These are phyloP conservation scores for Drosophila pectinifera DNA, from an alignment of 1,140 invertebrate genomes.

Conservation along the genomic window DNA sequence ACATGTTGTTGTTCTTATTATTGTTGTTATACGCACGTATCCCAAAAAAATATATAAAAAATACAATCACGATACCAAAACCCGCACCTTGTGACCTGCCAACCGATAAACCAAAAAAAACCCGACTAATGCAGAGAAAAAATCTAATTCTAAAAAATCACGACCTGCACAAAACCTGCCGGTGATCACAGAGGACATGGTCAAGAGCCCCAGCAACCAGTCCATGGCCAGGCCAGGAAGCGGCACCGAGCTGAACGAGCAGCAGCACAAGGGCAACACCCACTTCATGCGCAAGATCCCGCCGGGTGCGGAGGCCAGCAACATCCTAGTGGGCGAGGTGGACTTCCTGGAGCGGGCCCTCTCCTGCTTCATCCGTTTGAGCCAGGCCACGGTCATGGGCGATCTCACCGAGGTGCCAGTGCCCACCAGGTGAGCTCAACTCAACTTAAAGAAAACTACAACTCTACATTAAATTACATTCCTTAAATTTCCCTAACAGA, in stretches of 20 bases:
- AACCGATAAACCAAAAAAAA: slow-evolving; percentile 36
- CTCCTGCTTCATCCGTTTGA: slow-evolving; percentile 96
- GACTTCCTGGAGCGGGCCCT: slow-evolving; percentile 97
- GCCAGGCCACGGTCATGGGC: slow-evolving; percentile 94
- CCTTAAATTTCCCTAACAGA: slow-evolving; percentile 77
- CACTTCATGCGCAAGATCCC: slow-evolving; percentile 99
- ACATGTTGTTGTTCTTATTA: slow-evolving; percentile 63
- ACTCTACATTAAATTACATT: no score
- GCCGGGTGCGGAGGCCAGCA: slow-evolving; percentile 97
- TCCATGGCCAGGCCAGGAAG: slow-evolving; percentile 93
- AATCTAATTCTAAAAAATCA: slow-evolving; percentile 81
- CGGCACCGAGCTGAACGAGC: slow-evolving; percentile 89
- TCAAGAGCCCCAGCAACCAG: slow-evolving; percentile 91
- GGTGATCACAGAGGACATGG: slow-evolving; percentile 86
- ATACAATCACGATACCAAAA: slow-evolving; percentile 41
- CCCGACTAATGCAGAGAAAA: slow-evolving; percentile 77
- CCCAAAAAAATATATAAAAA: slow-evolving; percentile 18
- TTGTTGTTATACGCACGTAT: slow-evolving; percentile 55
- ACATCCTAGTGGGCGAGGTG: slow-evolving; percentile 98
- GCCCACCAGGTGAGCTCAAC: slow-evolving; percentile 89
- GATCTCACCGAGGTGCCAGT: slow-evolving; percentile 99
- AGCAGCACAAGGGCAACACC: slow-evolving; percentile 93
- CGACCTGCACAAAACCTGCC: slow-evolving; percentile 71
- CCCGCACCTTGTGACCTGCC: slow-evolving; percentile 37
- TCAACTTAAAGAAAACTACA: background rate